Base-by-base conservation (phyloP, 2,113 vertebrate genomes). In the Uria aalge region DNA sequence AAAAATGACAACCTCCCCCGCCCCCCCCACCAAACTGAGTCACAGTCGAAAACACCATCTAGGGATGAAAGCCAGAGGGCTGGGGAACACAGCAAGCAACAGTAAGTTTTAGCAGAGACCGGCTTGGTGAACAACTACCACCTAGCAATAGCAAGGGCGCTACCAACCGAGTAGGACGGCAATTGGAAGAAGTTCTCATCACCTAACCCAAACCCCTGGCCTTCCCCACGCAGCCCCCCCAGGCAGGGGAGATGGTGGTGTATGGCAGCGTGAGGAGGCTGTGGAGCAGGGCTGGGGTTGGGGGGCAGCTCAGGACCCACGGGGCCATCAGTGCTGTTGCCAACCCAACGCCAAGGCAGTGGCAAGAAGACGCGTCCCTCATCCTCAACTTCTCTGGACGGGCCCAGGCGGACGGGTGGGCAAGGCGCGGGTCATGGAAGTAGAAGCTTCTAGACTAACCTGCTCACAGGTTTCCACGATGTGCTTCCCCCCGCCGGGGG, bases 401-500 rank as follows among this genome's bases (percentile, higher is more conserved):
- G 48, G 43, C 48, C 62, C 81, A 36, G 50, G 69, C 2, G 9
- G 62, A 40, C 7, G 62, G 48, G 43, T 8, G 62, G 48, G 45
- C 62, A 68, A 78, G 30, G 88, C 22, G 52, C 1, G 9, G 92
- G 84, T 81, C 43, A 43, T 0, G 41, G 64, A 64, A 9, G 59
- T 40, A 95, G 94, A 97, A 97, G 63, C 85, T 97, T 96, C 96
- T 62, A 94, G 96, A 95, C 94, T 66, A 57, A 90, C 85, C 95
- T 92, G 78, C 15, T 82, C 82, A 36, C 85, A 92, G 91, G 53
- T 85, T 85, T 85, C 63, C 75, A 48, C 74, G 71, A 60, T 41
- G 57, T 43, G 75, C 36, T 78, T 36, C 20, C 36, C 50, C 6
- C 20, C 2, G 9, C 6, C 5, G 41, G 24, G 9, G 29, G 20